Percentiles rank a stretch among this genome's conserved stretches.
Conservation (phyloP, 1,140 invertebrate species). For the Macrosteles quadrilineatus region DNA sequence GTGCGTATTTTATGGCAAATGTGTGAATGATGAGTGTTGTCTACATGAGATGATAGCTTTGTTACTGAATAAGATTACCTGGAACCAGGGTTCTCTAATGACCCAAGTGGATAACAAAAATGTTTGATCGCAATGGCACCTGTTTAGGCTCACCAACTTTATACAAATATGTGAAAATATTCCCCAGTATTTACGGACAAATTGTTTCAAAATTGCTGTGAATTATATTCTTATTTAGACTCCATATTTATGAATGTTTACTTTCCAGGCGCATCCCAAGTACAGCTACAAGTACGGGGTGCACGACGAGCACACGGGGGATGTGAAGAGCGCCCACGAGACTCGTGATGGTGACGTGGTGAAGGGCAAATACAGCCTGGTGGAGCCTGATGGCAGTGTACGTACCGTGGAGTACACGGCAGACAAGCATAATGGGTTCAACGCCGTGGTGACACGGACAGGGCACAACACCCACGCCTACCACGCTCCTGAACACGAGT, state of each 20-base stretch:
- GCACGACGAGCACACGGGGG: conserved; percentile 56
- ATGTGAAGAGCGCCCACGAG: conserved; percentile 57
- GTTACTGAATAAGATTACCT: too few relatives aligned
- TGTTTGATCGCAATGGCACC: too few relatives aligned
- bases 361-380: conserved; percentile 57
- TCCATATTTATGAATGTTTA: conserved; percentile 9
- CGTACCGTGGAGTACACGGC: conserved; percentile 61
- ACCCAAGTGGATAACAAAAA: too few relatives aligned
- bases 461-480: conserved; percentile 50
- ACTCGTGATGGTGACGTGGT: conserved; percentile 57
- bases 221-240: neutral
- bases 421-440: conserved; percentile 62
- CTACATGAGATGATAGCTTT: too few relatives aligned
- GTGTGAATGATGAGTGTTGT: too few relatives aligned
- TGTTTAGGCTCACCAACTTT: neutral
- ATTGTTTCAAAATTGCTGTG: neutral
- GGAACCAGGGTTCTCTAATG: too few relatives aligned
- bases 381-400: conserved; percentile 62
- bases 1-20: too few relatives aligned
- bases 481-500: conserved; percentile 29
- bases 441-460: conserved; percentile 60
- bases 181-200: neutral
- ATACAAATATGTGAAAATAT: neutral
- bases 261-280: conserved; percentile 53
- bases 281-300: conserved; percentile 58